These are phyloP conservation scores for Labrus mixtus DNA, from an alignment of 2,113 vertebrate species.

Conservation along the genomic window DNA sequence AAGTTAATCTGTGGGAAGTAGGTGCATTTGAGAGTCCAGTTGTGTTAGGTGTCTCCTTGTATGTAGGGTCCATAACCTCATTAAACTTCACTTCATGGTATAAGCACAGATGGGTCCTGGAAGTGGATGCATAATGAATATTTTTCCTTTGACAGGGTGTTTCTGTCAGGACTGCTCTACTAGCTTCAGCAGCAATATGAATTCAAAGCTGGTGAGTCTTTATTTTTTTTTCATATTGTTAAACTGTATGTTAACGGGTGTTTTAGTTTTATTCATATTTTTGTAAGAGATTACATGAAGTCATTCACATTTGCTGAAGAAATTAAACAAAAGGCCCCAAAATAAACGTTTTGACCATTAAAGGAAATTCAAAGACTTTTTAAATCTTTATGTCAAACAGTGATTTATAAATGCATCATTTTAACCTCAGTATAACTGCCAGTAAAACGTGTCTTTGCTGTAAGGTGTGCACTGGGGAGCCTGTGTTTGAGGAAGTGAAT, in stretches of 20 bases:
- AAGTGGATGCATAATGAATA: slow-evolving; percentile 35
- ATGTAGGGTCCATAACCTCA: slow-evolving; percentile 22
- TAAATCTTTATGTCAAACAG: no score
- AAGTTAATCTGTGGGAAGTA: not conserved
- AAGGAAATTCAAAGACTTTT: no score
- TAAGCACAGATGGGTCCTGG: slow-evolving; percentile 30
- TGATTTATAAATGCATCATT: not conserved
- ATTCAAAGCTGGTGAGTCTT: slow-evolving; percentile 23
- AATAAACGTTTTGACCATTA: no score
- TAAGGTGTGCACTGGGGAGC: slow-evolving; percentile 13
- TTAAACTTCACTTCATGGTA: slow-evolving; percentile 22
- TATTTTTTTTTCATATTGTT: not conserved
- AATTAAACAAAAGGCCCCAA: no score
- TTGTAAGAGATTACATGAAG: not conserved
- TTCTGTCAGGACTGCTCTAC: slow-evolving; percentile 6
- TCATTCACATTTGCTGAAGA: no score
- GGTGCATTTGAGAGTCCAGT: slow-evolving; percentile 5
- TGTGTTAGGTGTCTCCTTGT: slow-evolving; percentile 6
- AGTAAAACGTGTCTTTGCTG: slow-evolving; percentile 2
- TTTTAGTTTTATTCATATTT: not conserved
- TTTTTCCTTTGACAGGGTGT: slow-evolving; percentile 32
- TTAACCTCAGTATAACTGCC: not conserved
- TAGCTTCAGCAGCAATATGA: slow-evolving; percentile 8
- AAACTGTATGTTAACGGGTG: not conserved
- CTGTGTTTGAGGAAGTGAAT: slow-evolving; percentile 2